Percentiles rank a stretch among this genome's conserved stretches.
phyloP scores from a whole-genome alignment of 1,140 invertebrate species.

The Dysdera silvatica region DNA sequence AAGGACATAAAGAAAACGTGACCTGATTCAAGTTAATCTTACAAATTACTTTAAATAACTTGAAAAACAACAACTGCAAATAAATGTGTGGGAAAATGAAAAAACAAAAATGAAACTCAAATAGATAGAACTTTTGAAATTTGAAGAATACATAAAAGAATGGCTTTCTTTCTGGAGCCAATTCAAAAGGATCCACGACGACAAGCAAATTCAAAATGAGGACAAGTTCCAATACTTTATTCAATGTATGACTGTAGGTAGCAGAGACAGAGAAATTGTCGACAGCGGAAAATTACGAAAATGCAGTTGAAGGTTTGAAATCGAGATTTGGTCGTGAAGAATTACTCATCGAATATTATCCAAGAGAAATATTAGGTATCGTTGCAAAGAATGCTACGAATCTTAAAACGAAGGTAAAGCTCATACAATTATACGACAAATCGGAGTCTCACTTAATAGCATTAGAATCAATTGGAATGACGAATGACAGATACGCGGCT shows the following conservation, averaged over 20 bases:
- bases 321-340: conserved; percentile 28
- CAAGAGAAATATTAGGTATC: conserved; percentile 16
- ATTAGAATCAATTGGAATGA: conserved; percentile 36
- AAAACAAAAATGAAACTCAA: conserved; percentile 16
- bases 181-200: conserved; percentile 41
- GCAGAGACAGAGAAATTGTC: background rate
- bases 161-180: conserved; percentile 42
- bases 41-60: too few relatives aligned
- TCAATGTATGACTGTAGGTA: background rate
- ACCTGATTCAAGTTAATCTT: too few relatives aligned
- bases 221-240: conserved; percentile 39
- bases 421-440: conserved; percentile 31
- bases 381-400: background rate
- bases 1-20: too few relatives aligned
- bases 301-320: conserved; percentile 6
- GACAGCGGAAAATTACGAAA: background rate
- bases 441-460: conserved; percentile 36
- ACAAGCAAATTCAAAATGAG: conserved; percentile 32
- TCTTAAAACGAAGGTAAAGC: background rate
- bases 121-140: conserved; percentile 38
- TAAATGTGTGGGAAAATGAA: too few relatives aligned
- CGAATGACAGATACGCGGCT: conserved; percentile 36
- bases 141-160: conserved; percentile 38
- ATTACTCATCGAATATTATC: conserved; percentile 25
- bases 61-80: too few relatives aligned